Base-by-base conservation (phyloP, 2,888 invertebrate species). In the Oligia latruncula region DNA sequence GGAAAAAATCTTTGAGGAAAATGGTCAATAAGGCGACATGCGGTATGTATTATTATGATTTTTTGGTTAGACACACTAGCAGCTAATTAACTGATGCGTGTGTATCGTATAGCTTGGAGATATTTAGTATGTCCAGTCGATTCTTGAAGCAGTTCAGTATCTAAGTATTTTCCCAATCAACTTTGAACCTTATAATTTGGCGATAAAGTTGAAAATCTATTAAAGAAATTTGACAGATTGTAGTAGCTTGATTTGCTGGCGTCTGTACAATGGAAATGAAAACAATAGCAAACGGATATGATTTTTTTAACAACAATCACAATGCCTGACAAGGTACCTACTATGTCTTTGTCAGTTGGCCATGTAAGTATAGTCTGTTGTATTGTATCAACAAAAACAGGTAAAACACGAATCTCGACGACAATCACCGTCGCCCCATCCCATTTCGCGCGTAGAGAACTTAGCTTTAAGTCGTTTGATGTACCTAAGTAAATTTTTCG, bases 1-100 rank as follows among this genome's bases (percentile, higher is more conserved):
- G 79, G 84, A 77, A 83, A 77, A 83, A n/a, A 20, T 46, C 11
- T 66, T 35, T 1, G 5, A 75, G 80, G 82, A 77, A 77, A 64
- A 49, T 29, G 2, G 11, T 23, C 4, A 49, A 17, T 15, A 15
- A 6, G 11, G 5, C 0, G 15, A 13, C 23, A 20, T 35, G 6
- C 35, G 20, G 35, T 17, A 35, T 35, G 35, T 1, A 35, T 35
- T 35, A 35, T 2, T 35, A 35, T 35, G 2, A 35, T 35, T 35
- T 1, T 35, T 49, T 49, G 13, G 3, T 49, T 49, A 49, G 49
- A 49, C 49, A 49, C 49, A 49, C 49, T 43, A 9, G 43, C 43
- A 43, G 43, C 9, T 49, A 49, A 49, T 49, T 49, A 13, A 3
- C 13, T 49, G 13, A 49, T 49, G 49, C 49, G 49, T 49, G 49